Base-by-base conservation (phyloP, 2,888 invertebrate genomes). In the Xanthorhoe spadicearia region DNA sequence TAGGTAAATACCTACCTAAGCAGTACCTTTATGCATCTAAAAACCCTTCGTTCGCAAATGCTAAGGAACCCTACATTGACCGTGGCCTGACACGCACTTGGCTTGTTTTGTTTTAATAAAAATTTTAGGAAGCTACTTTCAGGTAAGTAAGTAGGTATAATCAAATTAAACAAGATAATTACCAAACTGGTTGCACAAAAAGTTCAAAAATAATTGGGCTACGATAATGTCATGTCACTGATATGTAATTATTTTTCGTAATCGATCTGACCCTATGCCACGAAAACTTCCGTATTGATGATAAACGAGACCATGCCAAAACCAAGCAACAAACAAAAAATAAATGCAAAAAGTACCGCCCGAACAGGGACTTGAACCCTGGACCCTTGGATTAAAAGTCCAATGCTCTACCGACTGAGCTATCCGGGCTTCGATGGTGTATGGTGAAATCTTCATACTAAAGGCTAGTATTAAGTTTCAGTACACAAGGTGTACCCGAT, bases 321-420 rank as follows among this genome's bases (percentile, higher is more conserved):
- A n/a, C n/a, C n/a, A n/a, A n/a, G 10, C 15, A 46, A 46, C 48
- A 23, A 5, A 62, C 60, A 46, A 56, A 10, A 48, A 55, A 61
- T 35, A 43, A 13, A 46, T 1, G n/a, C 72, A 74, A 74, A 74
- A 74, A 71, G 56, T 10, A 48, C 69, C 95, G 94, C 94, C 94
- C 94, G 94, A 94, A 94, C 95, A 95, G 95, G 95, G 95, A 95
- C 95, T 95, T 95, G 95, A 95, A 95, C 95, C 95, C 95, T 95
- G 95, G 95, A 95, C 95, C 95, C 95, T 95, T 95, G 95, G 95
- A 95, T 95, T 95, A 95, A 95, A 95, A 95, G 95, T 95, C 95
- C 95, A 95, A 95, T 94, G 95, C 95, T 95, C 95, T 95, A 95
- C 95, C 95, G 94, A 95, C 95, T 95, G 95, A 95, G 95, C 95